phyloP scores from a whole-genome alignment of 2,888 invertebrate genomes.

The Venusia cambrica region DNA sequence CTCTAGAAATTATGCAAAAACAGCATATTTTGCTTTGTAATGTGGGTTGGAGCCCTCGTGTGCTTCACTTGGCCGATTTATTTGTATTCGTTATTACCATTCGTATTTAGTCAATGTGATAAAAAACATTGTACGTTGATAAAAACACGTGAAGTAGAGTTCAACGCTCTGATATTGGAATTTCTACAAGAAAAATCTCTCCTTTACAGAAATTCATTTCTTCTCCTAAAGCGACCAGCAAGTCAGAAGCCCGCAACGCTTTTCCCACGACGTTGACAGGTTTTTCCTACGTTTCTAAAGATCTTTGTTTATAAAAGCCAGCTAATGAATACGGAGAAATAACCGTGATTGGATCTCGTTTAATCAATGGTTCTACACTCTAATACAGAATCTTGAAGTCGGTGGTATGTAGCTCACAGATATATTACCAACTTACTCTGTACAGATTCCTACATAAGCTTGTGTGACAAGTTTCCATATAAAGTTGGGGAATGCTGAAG shows the following conservation, averaged over 20 bases:
- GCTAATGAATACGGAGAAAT: slow-evolving; percentile 21
- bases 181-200: slow-evolving; percentile 4
- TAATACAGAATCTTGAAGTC: slow-evolving; percentile 22
- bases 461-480: slow-evolving; percentile 45
- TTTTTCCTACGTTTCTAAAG: slow-evolving; percentile 15
- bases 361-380: slow-evolving; percentile 13
- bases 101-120: too few species aligned
- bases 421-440: slow-evolving; percentile 24
- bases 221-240: too few species aligned
- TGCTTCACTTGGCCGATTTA: too few species aligned
- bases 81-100: too few species aligned
- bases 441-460: slow-evolving; percentile 30
- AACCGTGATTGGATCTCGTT: slow-evolving; percentile 16
- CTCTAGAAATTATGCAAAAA: too few species aligned
- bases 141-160: too few species aligned
- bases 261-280: slow-evolving; percentile 8
- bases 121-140: too few species aligned
- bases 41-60: too few species aligned
- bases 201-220: too few species aligned
- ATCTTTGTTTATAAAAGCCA: slow-evolving; percentile 18
- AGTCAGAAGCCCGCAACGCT: too few species aligned
- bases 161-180: too few species aligned
- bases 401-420: slow-evolving; percentile 23
- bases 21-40: too few species aligned
- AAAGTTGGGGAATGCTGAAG: slow-evolving; percentile 54